Evolutionary conservation across 2,888 invertebrate genomes (phyloP), one percentile per base, ranked within the genome.

Genomic region (Gandaritis pyraliata): DNA sequence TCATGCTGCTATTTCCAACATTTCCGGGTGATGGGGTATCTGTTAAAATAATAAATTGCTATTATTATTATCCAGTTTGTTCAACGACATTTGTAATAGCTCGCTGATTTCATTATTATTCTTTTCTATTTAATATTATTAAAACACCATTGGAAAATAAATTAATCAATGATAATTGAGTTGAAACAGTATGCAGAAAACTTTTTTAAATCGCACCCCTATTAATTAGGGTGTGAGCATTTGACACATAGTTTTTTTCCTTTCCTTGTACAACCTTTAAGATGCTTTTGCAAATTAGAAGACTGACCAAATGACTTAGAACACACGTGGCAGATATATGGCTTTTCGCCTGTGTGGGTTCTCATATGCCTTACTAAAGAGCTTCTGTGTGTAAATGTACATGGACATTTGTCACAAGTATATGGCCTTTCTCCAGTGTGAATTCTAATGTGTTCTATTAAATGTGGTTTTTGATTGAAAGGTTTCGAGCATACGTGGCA

Each of bases 241-340:
- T 51, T 58, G 5, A 5, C 43, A 46, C 58, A 58, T 1, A 23
- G 7, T 8, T 41, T 41, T 10, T 23, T 33, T 47, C 53, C 30
- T 36, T 47, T 16, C 5, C 15, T 5, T 38, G 29, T 36, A 23
- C 61, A 61, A 15, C 15, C 10, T 16, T 12, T 33, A n/a, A 36
- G 15, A 43, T 61, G 61, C 29, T 57, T 57, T 13, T n/a, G 12
- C 23, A 61, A 16, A 43, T 57, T 61, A 10, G 56, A 61, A 16
- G 15, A 16, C 56, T 61, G 57, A 43, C 1, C 15, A 18, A 57
- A 57, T 30, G n/a, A 8, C 12, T 23, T 52, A 8, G 57, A 48
- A 39, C 61, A 61, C n/a, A 6, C 53, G 1, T 43, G 33, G 15
- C 61, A 61, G 3, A 43, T 29, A 29, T 48, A 61, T 6, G 61